Conservation (phyloP, 2,888 invertebrate species). For the Galerucella nymphaeae region DNA sequence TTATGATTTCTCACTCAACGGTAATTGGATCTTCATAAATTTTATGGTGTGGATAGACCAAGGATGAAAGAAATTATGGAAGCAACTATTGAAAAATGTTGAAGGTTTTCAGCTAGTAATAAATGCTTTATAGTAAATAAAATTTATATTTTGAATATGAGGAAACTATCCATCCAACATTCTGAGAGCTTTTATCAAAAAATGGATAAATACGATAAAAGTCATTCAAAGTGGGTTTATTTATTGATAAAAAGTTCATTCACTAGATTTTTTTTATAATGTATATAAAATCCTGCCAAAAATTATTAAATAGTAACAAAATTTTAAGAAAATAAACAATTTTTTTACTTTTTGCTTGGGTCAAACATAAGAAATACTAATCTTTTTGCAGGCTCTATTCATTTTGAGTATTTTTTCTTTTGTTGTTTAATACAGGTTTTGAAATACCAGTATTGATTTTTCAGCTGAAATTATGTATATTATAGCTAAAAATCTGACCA, state of each 20-base stretch:
- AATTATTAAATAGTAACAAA: neutral
- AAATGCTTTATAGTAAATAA: no score
- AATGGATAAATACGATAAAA: no score
- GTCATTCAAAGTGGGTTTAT: neutral
- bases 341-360: neutral
- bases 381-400: neutral
- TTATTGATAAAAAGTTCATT: neutral
- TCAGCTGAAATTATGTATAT: slow-evolving; percentile 8
- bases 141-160: no score
- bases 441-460: neutral
- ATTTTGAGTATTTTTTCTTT: neutral
- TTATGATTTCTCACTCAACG: no score
- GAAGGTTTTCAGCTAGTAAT: no score
- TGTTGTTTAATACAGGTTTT: neutral
- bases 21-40: no score
- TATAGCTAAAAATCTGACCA: slow-evolving; percentile 24
- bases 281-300: slow-evolving; percentile 32
- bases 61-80: no score
- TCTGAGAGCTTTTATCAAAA: no score
- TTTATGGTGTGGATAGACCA: no score
- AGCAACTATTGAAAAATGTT: no score
- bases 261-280: slow-evolving; percentile 11
- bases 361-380: neutral
- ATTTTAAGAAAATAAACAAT: neutral
- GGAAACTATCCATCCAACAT: no score